Base-by-base conservation (phyloP, 1,140 invertebrate species). In the Metopolophium dirhodum region DNA sequence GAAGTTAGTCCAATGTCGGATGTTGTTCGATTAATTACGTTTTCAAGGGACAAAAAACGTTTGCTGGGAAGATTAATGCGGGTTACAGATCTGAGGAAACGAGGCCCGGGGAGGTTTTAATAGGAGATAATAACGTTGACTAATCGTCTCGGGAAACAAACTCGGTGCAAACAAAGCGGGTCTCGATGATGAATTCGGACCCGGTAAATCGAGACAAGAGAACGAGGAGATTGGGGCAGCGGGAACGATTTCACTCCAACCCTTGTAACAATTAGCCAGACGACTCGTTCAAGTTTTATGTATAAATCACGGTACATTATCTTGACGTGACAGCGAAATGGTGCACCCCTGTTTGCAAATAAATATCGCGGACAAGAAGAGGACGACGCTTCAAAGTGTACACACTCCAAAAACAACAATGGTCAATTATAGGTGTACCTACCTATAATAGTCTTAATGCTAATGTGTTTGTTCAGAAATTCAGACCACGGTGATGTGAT, bases 101-200 rank as follows among this genome's bases (percentile, higher is more conserved):
- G 8, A n/a, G 8, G 23, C 35, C 7, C 14, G 54, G 91, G 91
- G 77, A 51, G 82, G 91, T 51, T 83, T 85, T 93, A 86, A 93
- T 93, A 93, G 91, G 35, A 86, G 82, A 93, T 85, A 86, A 93
- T 93, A 93, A 93, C 91, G 82, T 93, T 93, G 91, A 93, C 91
- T 93, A 93, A 93, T 93, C 49, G 91, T 85, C 47, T 85, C 49
- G 30, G 61, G n/a, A n/a, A 86, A 86, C 82, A 86, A 92, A 93
- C 91, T 93, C 54, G 26, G 82, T 57, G 23, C 91, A 86, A 86
- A 93, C 91, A 86, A 93, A 93, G 86, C 82, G 91, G 82, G 45
- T 57, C n/a, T 83, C 47, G 49, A 54, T 83, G 77, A 93, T 82
- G 91, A 93, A 85, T 93, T 85, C 49, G 91, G 37, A 86, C 77